Conservation (phyloP, 2,797 vertebrate species). For the Hephaestus fuliginosus region DNA sequence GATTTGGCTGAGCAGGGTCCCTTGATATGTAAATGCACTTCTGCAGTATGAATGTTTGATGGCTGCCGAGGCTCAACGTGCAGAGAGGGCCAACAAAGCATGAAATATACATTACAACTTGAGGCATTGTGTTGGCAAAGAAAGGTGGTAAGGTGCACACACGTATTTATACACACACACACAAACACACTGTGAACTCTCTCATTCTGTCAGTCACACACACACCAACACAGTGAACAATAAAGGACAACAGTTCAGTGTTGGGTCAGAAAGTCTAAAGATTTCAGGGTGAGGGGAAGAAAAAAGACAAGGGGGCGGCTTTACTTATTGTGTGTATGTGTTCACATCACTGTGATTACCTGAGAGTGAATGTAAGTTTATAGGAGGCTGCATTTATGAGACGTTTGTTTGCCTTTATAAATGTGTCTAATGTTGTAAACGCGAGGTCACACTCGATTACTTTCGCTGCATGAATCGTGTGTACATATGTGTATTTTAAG, state of each 20-base stretch:
- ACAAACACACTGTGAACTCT: slow-evolving; percentile 5
- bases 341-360: neutral
- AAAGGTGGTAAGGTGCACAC: slow-evolving; percentile 57
- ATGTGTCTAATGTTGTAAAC: neutral
- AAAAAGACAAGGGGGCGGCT: neutral
- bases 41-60: slow-evolving; percentile 79
- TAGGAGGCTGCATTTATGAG: neutral
- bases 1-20: slow-evolving; percentile 61
- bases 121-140: slow-evolving; percentile 59
- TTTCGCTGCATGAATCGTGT: neutral
- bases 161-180: slow-evolving; percentile 27
- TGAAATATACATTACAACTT: slow-evolving; percentile 78
- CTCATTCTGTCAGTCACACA: neutral
- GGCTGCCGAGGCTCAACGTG: slow-evolving; percentile 59
- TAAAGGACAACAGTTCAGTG: slow-evolving; percentile 22
- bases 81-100: slow-evolving; percentile 75
- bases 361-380: neutral
- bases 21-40: slow-evolving; percentile 79
- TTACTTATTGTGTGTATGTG: neutral
- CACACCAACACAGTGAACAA: neutral
- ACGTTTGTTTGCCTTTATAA: neutral
- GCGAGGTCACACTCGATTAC: neutral
- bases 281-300: neutral
- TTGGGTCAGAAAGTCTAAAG: neutral
- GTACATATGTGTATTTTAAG: neutral